A percentile compares a stretch with the other conserved stretches of the same genome.
These are phyloP conservation scores for Drosophila limbata DNA, from an alignment of 2,888 invertebrate genomes.

Conservation along the genomic window DNA sequence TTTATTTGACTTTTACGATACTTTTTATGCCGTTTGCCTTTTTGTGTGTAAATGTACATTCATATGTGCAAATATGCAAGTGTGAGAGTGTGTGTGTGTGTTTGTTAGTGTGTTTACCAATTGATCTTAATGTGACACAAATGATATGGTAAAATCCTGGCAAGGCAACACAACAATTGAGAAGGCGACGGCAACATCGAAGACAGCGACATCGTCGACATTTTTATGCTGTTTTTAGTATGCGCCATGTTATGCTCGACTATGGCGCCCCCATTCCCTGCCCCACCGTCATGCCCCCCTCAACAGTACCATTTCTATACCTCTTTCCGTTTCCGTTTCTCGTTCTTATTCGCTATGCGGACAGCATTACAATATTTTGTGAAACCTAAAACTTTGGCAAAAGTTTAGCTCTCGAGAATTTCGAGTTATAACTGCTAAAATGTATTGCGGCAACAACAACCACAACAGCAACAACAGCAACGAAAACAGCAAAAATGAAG, in stretches of 20 bases:
- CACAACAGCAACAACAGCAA: conserved; percentile 28
- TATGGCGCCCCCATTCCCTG: conserved; percentile 22
- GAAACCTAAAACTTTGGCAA: conserved; percentile 68
- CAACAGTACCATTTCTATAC: conserved; percentile 18
- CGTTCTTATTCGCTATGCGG: conserved; percentile 50
- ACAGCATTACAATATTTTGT: conserved; percentile 75
- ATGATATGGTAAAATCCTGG: conserved; percentile 82
- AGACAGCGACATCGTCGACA: conserved; percentile 56
- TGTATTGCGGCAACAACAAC: conserved; percentile 32
- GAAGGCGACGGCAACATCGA: conserved; percentile 39
- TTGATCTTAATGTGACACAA: conserved; percentile 85
- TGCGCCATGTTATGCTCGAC: conserved; percentile 62
- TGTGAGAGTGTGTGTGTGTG: conserved; percentile 15
- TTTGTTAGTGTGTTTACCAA: conserved; percentile 78
- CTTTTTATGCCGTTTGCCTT: conserved; percentile 75
- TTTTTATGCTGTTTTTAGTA: conserved; percentile 75
- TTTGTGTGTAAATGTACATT: conserved; percentile 51
- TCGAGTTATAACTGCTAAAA: conserved; percentile 57
- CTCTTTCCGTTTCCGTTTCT: conserved; percentile 25
- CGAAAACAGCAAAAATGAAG: conserved; percentile 35
- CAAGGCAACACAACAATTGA: conserved; percentile 67
- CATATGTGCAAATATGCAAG: conserved; percentile 1
- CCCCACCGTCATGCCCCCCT: background rate
- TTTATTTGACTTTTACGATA: conserved; percentile 75
- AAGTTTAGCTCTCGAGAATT: conserved; percentile 56